A percentile compares a stretch with the other conserved stretches of the same genome.
These are phyloP conservation scores for Diplolepis rosae DNA, from an alignment of 2,888 invertebrate species.

Conservation along the genomic window DNA sequence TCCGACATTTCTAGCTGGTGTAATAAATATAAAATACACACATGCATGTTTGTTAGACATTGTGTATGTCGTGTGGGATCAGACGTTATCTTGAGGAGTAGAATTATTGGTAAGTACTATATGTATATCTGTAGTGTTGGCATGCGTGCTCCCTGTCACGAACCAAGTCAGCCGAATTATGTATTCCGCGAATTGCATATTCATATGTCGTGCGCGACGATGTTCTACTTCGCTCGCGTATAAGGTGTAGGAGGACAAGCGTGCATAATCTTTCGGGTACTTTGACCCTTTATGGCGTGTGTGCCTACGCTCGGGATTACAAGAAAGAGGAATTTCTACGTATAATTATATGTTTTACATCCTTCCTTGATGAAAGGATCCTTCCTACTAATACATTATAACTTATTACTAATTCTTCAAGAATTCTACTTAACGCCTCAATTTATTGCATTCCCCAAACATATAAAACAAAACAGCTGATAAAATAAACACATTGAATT, in stretches of 20 bases:
- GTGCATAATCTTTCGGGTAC: not conserved
- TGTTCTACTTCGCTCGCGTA: not conserved
- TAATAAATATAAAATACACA: not conserved
- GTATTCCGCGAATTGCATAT: not conserved
- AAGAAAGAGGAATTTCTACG: not conserved
- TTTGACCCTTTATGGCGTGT: not conserved
- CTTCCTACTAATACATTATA: too few relatives aligned
- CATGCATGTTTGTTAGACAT: not conserved
- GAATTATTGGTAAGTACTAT: too few relatives aligned
- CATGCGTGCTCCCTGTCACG: not conserved
- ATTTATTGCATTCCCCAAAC: too few relatives aligned
- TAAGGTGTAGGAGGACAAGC: constrained; percentile 1
- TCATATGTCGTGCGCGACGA: not conserved
- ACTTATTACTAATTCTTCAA: too few relatives aligned
- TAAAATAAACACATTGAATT: too few relatives aligned
- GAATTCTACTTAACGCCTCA: too few relatives aligned
- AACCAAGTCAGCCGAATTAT: not conserved
- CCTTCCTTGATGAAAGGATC: too few relatives aligned
- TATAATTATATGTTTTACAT: too few relatives aligned
- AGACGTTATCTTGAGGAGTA: not conserved
- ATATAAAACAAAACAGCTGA: too few relatives aligned
- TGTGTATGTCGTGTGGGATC: not conserved
- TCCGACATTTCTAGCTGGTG: not conserved
- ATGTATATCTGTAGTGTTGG: not conserved
- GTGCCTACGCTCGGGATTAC: not conserved